phyloP scores from a whole-genome alignment of 2,888 invertebrate species.

The Entomobrya proxima region DNA sequence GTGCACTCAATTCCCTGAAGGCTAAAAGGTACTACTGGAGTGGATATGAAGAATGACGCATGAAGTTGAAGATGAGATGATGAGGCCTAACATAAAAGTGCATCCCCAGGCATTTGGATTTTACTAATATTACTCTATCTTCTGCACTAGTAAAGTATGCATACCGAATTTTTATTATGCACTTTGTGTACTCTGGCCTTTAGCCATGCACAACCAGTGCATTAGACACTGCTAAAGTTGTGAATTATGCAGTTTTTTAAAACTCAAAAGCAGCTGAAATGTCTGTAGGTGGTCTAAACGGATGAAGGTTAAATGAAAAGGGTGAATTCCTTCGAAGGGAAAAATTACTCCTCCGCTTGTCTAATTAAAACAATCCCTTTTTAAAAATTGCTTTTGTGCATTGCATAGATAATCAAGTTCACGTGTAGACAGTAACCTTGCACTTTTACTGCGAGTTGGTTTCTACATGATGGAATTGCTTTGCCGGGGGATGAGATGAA shows the following conservation, averaged over 20 bases:
- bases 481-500: conserved; percentile 19
- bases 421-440: background rate
- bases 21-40: background rate
- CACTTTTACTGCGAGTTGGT: background rate
- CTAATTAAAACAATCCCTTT: conserved; percentile 47
- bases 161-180: conserved; percentile 21
- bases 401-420: conserved; percentile 12
- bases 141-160: background rate
- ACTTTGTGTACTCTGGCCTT: no score
- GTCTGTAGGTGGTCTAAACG: background rate
- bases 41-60: conserved; percentile 40
- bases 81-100: background rate
- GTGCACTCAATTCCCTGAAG: conserved; percentile 17
- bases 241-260: background rate
- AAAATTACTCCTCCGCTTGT: conserved; percentile 13
- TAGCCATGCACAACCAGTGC: background rate
- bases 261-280: background rate
- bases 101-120: background rate
- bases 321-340: background rate
- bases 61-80: conserved; percentile 37
- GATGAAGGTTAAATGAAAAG: background rate
- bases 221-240: no score
- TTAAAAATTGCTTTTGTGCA: conserved; percentile 40
- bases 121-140: background rate
- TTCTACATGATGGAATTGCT: background rate